Evolutionary conservation across 1,140 invertebrate species (phyloP).

Genomic region (Musca vetustissima): DNA sequence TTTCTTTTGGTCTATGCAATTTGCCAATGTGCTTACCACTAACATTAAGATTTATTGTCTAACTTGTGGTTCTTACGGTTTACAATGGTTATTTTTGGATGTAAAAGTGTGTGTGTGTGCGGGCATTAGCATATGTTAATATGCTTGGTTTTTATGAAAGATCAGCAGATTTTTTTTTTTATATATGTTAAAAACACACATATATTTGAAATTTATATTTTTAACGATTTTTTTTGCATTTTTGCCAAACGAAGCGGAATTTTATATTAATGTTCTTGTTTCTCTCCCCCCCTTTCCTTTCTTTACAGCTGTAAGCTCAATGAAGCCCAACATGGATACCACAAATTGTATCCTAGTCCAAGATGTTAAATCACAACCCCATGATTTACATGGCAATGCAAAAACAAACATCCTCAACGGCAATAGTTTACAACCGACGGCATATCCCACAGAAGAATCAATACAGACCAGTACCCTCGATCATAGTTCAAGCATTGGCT

Average conservation of each 20-base stretch:
- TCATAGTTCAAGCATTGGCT: constrained; percentile 55
- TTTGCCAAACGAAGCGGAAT: too few relatives aligned
- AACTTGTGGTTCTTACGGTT: neutral
- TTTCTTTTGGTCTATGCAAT: too few relatives aligned
- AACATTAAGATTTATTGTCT: too few relatives aligned
- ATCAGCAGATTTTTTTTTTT: constrained; percentile 10
- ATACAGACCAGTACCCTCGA: constrained; percentile 69
- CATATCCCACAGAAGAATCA: constrained; percentile 61
- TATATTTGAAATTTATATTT: too few relatives aligned
- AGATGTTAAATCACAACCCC: constrained; percentile 84
- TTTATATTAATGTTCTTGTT: neutral
- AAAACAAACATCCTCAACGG: constrained; percentile 38
- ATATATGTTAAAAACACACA: neutral
- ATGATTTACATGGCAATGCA: constrained; percentile 66
- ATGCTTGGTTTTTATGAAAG: neutral
- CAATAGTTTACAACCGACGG: constrained; percentile 63
- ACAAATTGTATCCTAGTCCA: constrained; percentile 86
- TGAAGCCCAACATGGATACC: constrained; percentile 79
- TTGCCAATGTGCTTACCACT: too few relatives aligned
- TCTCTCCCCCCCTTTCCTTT: neutral
- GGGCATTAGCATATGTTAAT: constrained; percentile 25
- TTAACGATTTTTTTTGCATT: too few relatives aligned
- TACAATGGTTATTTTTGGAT: too few relatives aligned
- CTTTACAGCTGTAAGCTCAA: constrained; percentile 80
- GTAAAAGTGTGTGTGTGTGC: neutral